Evolutionary conservation across 2,888 invertebrate genomes (phyloP).

Genomic region (Ernsta delagoae): DNA sequence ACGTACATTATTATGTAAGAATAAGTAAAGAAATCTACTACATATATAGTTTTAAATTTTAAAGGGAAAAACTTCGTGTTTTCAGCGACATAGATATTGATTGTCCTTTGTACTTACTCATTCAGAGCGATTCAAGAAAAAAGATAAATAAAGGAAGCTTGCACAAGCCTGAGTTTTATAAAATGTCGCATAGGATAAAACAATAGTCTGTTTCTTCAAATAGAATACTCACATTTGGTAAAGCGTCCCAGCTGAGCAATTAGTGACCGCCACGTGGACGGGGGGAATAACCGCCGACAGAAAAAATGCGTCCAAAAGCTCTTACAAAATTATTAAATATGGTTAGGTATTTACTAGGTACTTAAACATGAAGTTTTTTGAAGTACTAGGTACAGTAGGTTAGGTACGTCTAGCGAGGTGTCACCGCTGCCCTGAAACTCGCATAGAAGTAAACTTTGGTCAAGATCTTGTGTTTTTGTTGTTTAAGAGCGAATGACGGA

Average conservation of each 20-base stretch:
- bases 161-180: neutral
- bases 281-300: slow-evolving; percentile 71
- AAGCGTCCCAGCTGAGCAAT: slow-evolving; percentile 81
- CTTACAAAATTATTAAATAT: slow-evolving; percentile 47
- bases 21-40: too few species aligned
- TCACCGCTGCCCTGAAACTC: too few species aligned
- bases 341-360: too few species aligned
- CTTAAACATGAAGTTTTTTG: neutral
- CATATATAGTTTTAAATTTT: too few species aligned
- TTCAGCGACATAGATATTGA: too few species aligned
- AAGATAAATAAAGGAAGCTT: neutral
- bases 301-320: slow-evolving; percentile 53
- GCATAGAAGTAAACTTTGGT: too few species aligned
- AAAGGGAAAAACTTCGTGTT: too few species aligned
- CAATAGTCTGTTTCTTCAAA: slow-evolving; percentile 55
- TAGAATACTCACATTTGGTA: slow-evolving; percentile 70
- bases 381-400: neutral
- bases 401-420: neutral
- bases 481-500: too few species aligned
- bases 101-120: too few species aligned
- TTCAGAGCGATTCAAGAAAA: too few species aligned
- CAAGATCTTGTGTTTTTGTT: too few species aligned
- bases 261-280: slow-evolving; percentile 78
- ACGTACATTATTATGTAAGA: slow-evolving; percentile 28
- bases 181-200: slow-evolving; percentile 4